Conservation (phyloP, 2,113 vertebrate genomes). For the Gulo gulo region DNA sequence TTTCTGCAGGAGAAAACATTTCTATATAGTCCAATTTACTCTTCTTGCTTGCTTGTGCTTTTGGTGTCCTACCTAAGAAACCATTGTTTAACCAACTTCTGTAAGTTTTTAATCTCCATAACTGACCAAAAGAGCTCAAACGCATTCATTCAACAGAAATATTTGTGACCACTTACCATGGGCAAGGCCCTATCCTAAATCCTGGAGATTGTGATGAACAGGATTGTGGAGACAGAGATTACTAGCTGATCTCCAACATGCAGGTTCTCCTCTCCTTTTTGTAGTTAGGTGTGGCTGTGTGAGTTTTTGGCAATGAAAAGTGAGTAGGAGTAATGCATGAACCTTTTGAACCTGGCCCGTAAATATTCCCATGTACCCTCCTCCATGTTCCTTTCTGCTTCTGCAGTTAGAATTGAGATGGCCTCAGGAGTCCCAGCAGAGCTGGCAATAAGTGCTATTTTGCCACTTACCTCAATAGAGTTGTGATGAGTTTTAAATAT, state of each 20-base stretch:
- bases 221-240: neutral
- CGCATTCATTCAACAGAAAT: neutral
- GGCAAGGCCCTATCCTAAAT: neutral
- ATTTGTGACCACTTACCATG: neutral
- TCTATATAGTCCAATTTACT: neutral
- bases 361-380: neutral
- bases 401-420: neutral
- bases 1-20: neutral
- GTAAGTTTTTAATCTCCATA: neutral
- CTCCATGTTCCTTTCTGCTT: neutral
- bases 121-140: neutral
- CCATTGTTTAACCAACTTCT: neutral
- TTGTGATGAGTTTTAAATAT: neutral
- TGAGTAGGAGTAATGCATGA: neutral
- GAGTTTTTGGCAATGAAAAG: neutral
- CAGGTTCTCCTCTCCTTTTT: neutral
- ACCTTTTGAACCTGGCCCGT: neutral
- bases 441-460: neutral
- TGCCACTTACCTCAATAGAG: neutral
- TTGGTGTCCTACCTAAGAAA: neutral
- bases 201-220: neutral
- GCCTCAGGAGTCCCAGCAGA: neutral
- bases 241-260: neutral
- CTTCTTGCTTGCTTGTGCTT: neutral
- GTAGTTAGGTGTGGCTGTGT: neutral